Percentiles rank a stretch among this genome's conserved stretches.
phyloP scores from a whole-genome alignment of 2,888 invertebrate genomes.

The Ashinkailepas kermadecensis region DNA sequence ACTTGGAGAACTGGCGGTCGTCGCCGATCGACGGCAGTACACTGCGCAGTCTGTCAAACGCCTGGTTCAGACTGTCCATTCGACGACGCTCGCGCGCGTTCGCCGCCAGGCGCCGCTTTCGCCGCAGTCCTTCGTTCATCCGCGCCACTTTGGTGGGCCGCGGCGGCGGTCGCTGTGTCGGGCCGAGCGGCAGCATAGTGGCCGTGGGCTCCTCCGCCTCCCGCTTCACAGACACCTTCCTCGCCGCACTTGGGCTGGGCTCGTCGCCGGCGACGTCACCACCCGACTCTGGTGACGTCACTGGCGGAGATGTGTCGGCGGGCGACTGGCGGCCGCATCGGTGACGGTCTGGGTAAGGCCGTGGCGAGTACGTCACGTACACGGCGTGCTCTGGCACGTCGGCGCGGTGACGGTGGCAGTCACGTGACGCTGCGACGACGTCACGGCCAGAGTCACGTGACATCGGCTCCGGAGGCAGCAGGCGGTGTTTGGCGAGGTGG shows the following conservation, averaged over 20 bases:
- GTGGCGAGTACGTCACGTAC: not conserved
- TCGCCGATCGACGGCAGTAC: constrained; percentile 87
- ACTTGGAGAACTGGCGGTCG: constrained; percentile 86
- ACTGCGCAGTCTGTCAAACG: constrained; percentile 81
- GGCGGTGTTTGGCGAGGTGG: not conserved
- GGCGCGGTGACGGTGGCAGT: not conserved
- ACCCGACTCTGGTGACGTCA: not conserved
- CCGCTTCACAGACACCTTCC: not conserved
- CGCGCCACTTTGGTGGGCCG: not conserved
- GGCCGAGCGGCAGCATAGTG: not conserved
- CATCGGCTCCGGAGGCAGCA: not conserved
- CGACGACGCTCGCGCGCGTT: constrained; percentile 84
- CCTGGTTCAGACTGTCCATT: constrained; percentile 90
- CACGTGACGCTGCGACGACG: not conserved
- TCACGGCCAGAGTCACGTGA: too few species aligned
- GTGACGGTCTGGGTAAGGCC: not conserved
- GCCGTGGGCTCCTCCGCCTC: not conserved
- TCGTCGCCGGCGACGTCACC: not conserved
- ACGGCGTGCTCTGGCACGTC: not conserved
- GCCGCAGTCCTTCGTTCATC: constrained; percentile 63
- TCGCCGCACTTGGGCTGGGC: not conserved
- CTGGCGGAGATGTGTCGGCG: not conserved
- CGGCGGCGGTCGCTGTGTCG: not conserved
- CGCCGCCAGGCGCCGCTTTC: constrained; percentile 78
- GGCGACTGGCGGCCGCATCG: not conserved